Percentiles rank a stretch among this genome's conserved stretches.
Conservation (phyloP, 2,113 vertebrate genomes). For the Prunella himalayana region DNA sequence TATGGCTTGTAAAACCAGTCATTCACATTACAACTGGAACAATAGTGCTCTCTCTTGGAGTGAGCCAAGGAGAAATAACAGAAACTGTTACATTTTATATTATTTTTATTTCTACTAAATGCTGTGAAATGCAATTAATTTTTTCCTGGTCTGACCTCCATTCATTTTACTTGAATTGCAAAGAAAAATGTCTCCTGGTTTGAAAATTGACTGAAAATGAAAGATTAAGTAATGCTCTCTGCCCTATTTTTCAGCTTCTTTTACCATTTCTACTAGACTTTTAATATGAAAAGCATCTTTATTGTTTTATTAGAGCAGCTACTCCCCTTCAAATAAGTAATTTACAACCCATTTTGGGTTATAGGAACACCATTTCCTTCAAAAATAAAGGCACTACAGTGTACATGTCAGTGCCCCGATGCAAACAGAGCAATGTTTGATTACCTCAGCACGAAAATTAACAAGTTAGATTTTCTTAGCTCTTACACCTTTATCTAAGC, state of each 20-base stretch:
- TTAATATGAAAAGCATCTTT: not conserved
- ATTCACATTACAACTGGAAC: conserved; percentile 12
- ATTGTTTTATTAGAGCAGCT: not conserved
- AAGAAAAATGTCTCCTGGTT: not conserved
- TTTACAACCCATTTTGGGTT: not conserved
- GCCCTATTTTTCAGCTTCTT: not conserved
- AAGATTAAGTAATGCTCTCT: not conserved
- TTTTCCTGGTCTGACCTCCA: not conserved
- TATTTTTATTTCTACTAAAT: conserved; percentile 18
- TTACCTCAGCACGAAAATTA: not conserved
- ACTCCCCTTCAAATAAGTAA: not conserved
- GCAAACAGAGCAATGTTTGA: not conserved
- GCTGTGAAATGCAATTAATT: not conserved
- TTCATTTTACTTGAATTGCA: conserved; percentile 1
- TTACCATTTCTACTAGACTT: not conserved
- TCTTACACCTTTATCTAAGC: not conserved
- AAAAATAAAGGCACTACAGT: not conserved
- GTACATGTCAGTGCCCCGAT: not conserved
- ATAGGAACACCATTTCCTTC: not conserved
- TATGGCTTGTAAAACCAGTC: conserved; percentile 34
- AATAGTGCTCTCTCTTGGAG: conserved; percentile 18
- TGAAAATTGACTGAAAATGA: not conserved
- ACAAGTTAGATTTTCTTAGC: not conserved
- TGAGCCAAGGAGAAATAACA: not conserved
- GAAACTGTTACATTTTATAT: not conserved